Percentiles rank a stretch among this genome's conserved stretches.
These are phyloP conservation scores for Pseudorhiza aurosa DNA, from an alignment of 30 jellyfish, hydroid and myxozoan species.

Conservation along the genomic window DNA sequence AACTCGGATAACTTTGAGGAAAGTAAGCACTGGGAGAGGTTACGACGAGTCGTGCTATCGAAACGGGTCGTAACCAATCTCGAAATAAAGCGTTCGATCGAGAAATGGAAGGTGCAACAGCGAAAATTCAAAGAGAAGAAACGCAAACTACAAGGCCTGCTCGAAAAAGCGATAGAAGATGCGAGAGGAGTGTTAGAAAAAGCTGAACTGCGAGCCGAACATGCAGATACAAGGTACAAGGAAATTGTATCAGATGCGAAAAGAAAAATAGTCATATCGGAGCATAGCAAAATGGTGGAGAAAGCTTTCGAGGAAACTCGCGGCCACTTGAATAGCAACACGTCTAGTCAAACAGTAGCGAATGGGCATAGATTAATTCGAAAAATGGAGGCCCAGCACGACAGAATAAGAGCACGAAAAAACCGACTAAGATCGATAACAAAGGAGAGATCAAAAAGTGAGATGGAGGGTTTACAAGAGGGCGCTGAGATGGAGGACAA, in stretches of 20 bases:
- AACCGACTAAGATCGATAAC: neutral
- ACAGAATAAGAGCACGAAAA: conserved; percentile 43
- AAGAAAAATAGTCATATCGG: conserved; percentile 48
- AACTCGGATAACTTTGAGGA: neutral
- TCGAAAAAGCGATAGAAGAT: conserved; percentile 39
- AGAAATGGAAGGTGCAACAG: conserved; percentile 8
- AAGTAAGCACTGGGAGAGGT: conserved; percentile 36
- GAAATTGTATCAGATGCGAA: conserved; percentile 30
- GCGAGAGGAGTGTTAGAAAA: conserved; percentile 34
- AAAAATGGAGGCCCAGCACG: conserved; percentile 64
- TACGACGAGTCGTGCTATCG: conserved; percentile 34
- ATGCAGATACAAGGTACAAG: conserved; percentile 21
- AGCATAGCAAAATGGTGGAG: conserved; percentile 55
- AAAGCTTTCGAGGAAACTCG: conserved; percentile 24
- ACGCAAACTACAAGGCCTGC: conserved; percentile 10
- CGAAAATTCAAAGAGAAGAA: conserved; percentile 4
- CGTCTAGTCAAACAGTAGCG: conserved; percentile 25
- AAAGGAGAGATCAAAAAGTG: neutral
- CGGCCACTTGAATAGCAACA: neutral
- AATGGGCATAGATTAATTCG: conserved; percentile 36
- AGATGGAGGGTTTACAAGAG: neutral
- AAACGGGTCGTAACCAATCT: neutral
- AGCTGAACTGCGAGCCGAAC: conserved; percentile 53
- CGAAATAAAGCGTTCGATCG: neutral
- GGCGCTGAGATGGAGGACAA: neutral